Base-by-base conservation (phyloP, 2,888 invertebrate species). In the Itoplectis maculator region DNA sequence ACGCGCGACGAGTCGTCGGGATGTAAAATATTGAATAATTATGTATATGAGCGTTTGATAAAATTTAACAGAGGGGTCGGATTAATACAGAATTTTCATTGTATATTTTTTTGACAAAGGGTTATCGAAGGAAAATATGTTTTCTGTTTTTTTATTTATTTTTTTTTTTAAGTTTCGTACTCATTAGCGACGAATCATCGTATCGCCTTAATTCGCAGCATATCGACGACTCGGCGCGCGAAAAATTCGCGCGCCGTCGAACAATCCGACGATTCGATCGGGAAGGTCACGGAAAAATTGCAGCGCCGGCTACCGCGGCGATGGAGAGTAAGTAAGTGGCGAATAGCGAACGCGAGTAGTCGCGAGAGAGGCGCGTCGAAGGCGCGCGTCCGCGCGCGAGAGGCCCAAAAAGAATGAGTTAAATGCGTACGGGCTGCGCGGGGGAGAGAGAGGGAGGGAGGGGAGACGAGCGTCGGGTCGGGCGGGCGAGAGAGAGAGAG, bases 301-400 rank as follows among this genome's bases (percentile, higher is more conserved):
- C 23, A 47, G 68, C 74, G 70, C 68, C 49, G 35, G 63, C 29
- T 29, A 29, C 61, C 13, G 51, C 59, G 65, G 40, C 40, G 51
- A 11, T 15, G 68, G 63, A 47, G 65, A 23, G 56, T 54, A 66
- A 76, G 68, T 47, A 73, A 69, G 80, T 23, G 51, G 61, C 80
- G 69, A 45, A 85, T 82, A 84, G 65, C 79, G 56, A 69, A n/a
- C n/a, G 75, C 76, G 56, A 74, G 69, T 69, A 69, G 61, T 66
- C 61, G 56, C 72, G 59, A 79, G 79, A 73, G 68, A n/a, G n/a
- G n/a, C n/a, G 49, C 73, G 54, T 73, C 61, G 82, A 75, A 40
- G 70, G 49, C 72, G 79, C 75, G 78, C 81, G 82, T 82, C 42
- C 72, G 79, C 75, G 78, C 81, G 82, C 82, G 84, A 73, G 29